These are phyloP conservation scores for Penaeus indicus DNA, from an alignment of 1,140 invertebrate genomes.

Conservation along the genomic window DNA sequence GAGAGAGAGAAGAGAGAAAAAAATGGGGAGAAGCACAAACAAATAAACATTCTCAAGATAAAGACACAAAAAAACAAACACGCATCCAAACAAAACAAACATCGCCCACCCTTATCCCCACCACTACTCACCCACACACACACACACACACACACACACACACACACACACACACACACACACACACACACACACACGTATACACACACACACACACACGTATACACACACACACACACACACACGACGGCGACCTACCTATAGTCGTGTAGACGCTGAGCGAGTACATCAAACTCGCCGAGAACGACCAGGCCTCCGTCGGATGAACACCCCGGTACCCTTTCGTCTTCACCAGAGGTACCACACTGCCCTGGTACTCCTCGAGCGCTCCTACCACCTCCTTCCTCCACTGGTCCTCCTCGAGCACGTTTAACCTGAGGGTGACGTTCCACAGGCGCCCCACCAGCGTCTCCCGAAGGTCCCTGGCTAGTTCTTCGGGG, in stretches of 20 bases:
- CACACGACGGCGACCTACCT: slow-evolving; percentile 34
- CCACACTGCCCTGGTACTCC: slow-evolving; percentile 52
- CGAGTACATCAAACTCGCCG: slow-evolving; percentile 65
- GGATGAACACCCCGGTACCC: slow-evolving; percentile 57
- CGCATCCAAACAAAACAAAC: too few species aligned
- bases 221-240: too few species aligned
- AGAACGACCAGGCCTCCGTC: slow-evolving; percentile 62
- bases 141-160: too few species aligned
- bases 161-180: too few species aligned
- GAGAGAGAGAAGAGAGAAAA: too few species aligned
- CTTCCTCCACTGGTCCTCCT: slow-evolving; percentile 49
- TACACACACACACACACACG: background rate
- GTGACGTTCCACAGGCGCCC: slow-evolving; percentile 61
- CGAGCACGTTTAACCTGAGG: slow-evolving; percentile 55
- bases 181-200: too few species aligned
- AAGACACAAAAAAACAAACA: too few species aligned
- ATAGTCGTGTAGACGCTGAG: slow-evolving; percentile 66
- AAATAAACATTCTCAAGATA: too few species aligned
- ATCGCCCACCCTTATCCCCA: too few species aligned
- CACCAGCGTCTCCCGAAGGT: slow-evolving; percentile 36
- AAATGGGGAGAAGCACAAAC: too few species aligned
- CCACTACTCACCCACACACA: too few species aligned
- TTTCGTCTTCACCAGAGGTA: slow-evolving; percentile 53
- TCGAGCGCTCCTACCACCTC: slow-evolving; percentile 38
- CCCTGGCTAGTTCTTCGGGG: slow-evolving; percentile 42